Evolutionary conservation across 2,888 invertebrate genomes (phyloP).

Genomic region (Abscondita cerata): DNA sequence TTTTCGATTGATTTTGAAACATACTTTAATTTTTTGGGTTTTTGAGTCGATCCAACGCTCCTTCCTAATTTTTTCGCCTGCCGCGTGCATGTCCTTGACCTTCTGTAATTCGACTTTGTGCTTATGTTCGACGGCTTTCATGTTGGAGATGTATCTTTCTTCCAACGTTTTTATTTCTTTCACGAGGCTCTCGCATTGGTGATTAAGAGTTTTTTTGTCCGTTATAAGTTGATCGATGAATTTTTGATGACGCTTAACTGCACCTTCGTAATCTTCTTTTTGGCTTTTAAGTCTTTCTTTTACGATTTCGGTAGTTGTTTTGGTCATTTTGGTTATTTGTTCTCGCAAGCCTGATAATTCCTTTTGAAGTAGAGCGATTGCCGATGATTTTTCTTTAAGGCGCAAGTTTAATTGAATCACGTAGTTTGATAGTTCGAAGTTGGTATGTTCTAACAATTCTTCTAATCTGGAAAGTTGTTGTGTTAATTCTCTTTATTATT

Average conservation of each 20-base stretch:
- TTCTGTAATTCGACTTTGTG: conserved; percentile 78
- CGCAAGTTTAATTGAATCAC: conserved; percentile 68
- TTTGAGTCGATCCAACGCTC: conserved; percentile 85
- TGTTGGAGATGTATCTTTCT: conserved; percentile 68
- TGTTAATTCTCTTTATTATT: neutral
- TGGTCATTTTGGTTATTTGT: conserved; percentile 55
- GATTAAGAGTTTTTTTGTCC: conserved; percentile 80
- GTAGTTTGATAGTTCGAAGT: conserved; percentile 68
- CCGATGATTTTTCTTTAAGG: conserved; percentile 67
- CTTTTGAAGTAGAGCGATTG: conserved; percentile 66
- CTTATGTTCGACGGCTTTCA: conserved; percentile 75
- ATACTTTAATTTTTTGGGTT: conserved; percentile 84
- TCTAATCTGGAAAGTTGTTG: conserved; percentile 60
- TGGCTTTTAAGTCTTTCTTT: conserved; percentile 63
- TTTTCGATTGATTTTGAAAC: neutral
- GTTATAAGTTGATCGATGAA: conserved; percentile 83
- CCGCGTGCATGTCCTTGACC: conserved; percentile 77
- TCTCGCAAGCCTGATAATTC: conserved; percentile 67
- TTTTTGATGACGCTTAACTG: conserved; percentile 79
- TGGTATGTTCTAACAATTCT: conserved; percentile 62
- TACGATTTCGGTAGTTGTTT: conserved; percentile 56
- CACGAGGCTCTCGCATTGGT: conserved; percentile 74
- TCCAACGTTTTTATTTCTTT: conserved; percentile 71
- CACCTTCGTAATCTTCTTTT: conserved; percentile 75
- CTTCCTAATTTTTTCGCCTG: conserved; percentile 75